Conservation (phyloP, 2,797 vertebrate species). For the Lemur catta region DNA sequence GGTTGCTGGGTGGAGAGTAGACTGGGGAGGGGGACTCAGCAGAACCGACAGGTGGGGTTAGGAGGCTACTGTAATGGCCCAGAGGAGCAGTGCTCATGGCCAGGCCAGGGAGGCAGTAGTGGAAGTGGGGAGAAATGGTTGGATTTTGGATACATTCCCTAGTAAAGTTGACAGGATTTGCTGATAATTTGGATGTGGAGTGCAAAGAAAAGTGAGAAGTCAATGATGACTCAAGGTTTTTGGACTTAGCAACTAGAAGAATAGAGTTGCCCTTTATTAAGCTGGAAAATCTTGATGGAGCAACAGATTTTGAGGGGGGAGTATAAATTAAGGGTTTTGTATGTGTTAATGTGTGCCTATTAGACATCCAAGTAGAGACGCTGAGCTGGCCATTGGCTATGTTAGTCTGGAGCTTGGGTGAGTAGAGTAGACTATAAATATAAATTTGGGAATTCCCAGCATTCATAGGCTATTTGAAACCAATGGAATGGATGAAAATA, state of each 20-base stretch:
- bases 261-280: not conserved
- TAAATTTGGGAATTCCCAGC: not conserved
- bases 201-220: not conserved
- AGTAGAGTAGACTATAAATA: not conserved
- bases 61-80: not conserved
- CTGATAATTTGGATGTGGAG: not conserved
- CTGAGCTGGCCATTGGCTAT: not conserved
- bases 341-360: not conserved
- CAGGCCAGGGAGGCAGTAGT: too few species aligned
- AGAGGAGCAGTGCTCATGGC: not conserved
- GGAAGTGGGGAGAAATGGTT: not conserved
- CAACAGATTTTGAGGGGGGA: rapidly evolving
- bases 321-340: not conserved
- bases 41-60: not conserved
- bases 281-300: not conserved
- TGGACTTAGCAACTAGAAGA: not conserved
- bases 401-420: not conserved
- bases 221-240: not conserved
- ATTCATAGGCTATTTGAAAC: not conserved
- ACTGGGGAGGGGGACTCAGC: too few species aligned
- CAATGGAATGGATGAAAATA: not conserved
- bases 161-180: not conserved
- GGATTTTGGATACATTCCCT: not conserved
- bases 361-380: not conserved
- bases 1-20: not conserved